phyloP scores from a whole-genome alignment of 2,888 invertebrate genomes.

The Drosophila kanekoi region DNA sequence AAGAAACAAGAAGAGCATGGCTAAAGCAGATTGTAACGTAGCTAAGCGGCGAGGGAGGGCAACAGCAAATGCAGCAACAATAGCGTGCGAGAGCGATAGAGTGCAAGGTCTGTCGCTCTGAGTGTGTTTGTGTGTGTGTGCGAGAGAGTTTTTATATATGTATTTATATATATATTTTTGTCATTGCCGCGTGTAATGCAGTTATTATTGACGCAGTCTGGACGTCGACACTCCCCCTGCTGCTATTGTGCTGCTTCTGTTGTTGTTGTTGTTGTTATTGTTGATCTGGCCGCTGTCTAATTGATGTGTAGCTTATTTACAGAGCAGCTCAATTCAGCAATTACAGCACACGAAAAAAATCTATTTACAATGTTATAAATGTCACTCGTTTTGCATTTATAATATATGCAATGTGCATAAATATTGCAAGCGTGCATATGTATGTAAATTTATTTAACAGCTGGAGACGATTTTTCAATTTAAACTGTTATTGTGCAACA shows the following conservation, averaged over 20 bases:
- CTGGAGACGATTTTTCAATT: slow-evolving; percentile 39
- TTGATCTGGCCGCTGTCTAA: slow-evolving; percentile 36
- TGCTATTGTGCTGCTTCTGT: slow-evolving; percentile 1
- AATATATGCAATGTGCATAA: slow-evolving; percentile 18
- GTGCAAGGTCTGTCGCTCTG: slow-evolving; percentile 16
- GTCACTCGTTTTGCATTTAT: slow-evolving; percentile 10
- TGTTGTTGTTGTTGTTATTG: not conserved
- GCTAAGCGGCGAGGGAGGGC: slow-evolving; percentile 18
- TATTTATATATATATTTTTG: slow-evolving; percentile 25
- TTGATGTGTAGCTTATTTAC: slow-evolving; percentile 38
- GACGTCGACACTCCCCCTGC: slow-evolving; percentile 39
- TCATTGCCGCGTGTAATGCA: slow-evolving; percentile 68
- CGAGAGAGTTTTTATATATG: slow-evolving; percentile 14
- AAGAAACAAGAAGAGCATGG: slow-evolving; percentile 26
- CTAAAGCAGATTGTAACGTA: not conserved
- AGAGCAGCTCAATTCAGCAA: slow-evolving; percentile 9
- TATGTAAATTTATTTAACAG: slow-evolving; percentile 44
- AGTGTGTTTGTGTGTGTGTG: not conserved
- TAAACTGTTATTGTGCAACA: slow-evolving; percentile 21
- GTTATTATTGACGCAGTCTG: slow-evolving; percentile 81
- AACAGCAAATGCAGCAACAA: slow-evolving; percentile 38
- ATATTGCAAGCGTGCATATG: slow-evolving; percentile 20
- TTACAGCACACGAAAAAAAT: not conserved
- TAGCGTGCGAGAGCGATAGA: slow-evolving; percentile 15
- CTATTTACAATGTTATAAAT: slow-evolving; percentile 15